A percentile compares a stretch with the other conserved stretches of the same genome.
Evolutionary conservation across 2,113 vertebrate genomes (phyloP).

Genomic region (Pipa parva): DNA sequence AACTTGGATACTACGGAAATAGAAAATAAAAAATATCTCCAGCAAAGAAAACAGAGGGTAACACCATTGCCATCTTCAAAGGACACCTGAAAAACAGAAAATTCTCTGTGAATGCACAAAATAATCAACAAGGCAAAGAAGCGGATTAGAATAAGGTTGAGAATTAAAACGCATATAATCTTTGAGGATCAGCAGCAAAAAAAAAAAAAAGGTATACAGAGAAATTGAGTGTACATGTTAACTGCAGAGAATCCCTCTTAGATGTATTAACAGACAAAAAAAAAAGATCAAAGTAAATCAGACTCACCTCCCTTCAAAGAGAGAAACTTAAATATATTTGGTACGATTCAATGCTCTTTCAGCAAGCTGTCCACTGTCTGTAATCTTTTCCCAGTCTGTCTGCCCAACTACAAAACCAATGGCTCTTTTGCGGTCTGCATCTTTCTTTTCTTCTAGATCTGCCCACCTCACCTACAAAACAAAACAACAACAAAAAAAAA

Average conservation of each 20-base stretch:
- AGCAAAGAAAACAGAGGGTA: background rate
- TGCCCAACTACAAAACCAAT: slow-evolving; percentile 98
- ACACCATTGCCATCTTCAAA: no score
- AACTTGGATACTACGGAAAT: background rate
- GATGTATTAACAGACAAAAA: no score
- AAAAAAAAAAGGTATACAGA: no score
- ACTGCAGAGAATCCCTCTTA: no score
- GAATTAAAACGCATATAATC: background rate
- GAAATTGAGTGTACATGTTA: no score
- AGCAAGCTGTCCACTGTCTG: slow-evolving; percentile 90
- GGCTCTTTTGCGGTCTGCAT: slow-evolving; percentile 93
- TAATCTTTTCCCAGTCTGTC: slow-evolving; percentile 98
- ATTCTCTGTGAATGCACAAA: no score
- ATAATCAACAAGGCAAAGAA: no score
- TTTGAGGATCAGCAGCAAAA: background rate
- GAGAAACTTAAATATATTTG: slow-evolving; percentile 89
- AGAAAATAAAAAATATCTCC: background rate
- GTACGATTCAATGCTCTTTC: slow-evolving; percentile 97
- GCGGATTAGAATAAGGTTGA: no score
- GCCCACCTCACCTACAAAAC: slow-evolving; percentile 92
- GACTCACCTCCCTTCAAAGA: slow-evolving; percentile 39
- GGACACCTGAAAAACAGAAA: no score
- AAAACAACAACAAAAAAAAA: slow-evolving; percentile 44
- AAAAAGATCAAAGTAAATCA: background rate
- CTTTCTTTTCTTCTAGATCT: slow-evolving; percentile 96